A percentile compares a stretch with the other conserved stretches of the same genome.
Conservation (phyloP, 37 sponge, comb jelly and placozoan genomes). For the Beroe forskalii region DNA sequence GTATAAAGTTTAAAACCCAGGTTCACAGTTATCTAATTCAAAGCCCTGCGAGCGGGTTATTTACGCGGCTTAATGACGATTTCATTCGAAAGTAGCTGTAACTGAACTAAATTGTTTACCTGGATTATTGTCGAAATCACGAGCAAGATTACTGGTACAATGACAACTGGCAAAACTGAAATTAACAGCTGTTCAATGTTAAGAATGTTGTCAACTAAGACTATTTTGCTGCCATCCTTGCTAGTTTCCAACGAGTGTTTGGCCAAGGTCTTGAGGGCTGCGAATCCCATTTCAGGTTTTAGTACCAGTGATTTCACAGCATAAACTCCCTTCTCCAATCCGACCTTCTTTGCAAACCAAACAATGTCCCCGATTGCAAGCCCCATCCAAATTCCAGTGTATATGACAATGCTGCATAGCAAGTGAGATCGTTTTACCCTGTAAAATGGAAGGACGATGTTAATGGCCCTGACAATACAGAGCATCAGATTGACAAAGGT, state of each 20-base stretch:
- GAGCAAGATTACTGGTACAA: neutral
- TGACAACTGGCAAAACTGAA: neutral
- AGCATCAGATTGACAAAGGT: constrained; percentile 8
- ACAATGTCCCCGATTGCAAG: neutral
- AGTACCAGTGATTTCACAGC: neutral
- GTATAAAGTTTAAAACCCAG: too few relatives aligned
- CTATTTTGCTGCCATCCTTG: too few relatives aligned
- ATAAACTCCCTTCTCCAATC: neutral
- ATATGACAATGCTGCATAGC: too few relatives aligned
- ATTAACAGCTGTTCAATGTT: too few relatives aligned
- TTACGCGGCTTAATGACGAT: too few relatives aligned
- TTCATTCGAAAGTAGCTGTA: too few relatives aligned
- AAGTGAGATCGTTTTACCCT: neutral
- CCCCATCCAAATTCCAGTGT: neutral
- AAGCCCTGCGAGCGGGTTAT: too few relatives aligned
- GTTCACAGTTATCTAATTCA: too few relatives aligned
- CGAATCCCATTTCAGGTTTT: neutral
- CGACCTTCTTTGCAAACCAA: constrained; percentile 4
- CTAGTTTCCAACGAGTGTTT: too few relatives aligned
- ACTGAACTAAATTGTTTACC: too few relatives aligned
- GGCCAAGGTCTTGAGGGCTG: neutral
- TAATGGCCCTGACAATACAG: neutral
- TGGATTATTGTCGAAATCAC: neutral
- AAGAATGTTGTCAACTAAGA: too few relatives aligned
- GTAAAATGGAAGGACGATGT: too few relatives aligned